A percentile compares a stretch with the other conserved stretches of the same genome.
Evolutionary conservation across 2,888 invertebrate genomes (phyloP).

Genomic region (Eupelmus urozonus): DNA sequence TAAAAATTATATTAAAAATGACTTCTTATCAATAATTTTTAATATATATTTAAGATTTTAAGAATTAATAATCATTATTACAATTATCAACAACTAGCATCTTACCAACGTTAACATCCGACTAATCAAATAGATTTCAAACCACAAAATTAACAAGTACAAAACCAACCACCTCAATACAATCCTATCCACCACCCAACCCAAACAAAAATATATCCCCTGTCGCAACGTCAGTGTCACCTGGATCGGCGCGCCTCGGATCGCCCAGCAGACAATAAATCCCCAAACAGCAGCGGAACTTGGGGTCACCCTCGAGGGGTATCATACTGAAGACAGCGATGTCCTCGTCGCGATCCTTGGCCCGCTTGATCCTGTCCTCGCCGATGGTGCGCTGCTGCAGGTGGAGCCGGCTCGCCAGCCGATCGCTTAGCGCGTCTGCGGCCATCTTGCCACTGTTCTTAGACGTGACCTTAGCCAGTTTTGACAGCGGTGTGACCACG

Average conservation of each 20-base stretch:
- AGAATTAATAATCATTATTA: no score
- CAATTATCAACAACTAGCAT: no score
- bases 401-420: constrained; percentile 83
- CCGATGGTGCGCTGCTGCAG: constrained; percentile 77
- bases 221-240: constrained; percentile 77
- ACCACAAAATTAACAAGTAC: no score
- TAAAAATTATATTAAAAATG: no score
- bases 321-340: constrained; percentile 92
- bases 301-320: constrained; percentile 85
- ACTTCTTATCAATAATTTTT: no score
- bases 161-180: no score
- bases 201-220: no score
- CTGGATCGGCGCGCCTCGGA: constrained; percentile 87
- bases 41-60: no score
- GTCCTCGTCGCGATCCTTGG: constrained; percentile 89
- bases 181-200: no score
- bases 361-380: constrained; percentile 85
- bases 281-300: constrained; percentile 87
- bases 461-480: constrained; percentile 20
- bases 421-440: constrained; percentile 87
- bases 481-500: neutral
- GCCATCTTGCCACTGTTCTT: constrained; percentile 34
- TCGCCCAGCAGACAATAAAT: constrained; percentile 88
- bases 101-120: no score
- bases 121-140: no score